phyloP scores from a whole-genome alignment of 2,797 vertebrate species.

The Syngnathus acus region DNA sequence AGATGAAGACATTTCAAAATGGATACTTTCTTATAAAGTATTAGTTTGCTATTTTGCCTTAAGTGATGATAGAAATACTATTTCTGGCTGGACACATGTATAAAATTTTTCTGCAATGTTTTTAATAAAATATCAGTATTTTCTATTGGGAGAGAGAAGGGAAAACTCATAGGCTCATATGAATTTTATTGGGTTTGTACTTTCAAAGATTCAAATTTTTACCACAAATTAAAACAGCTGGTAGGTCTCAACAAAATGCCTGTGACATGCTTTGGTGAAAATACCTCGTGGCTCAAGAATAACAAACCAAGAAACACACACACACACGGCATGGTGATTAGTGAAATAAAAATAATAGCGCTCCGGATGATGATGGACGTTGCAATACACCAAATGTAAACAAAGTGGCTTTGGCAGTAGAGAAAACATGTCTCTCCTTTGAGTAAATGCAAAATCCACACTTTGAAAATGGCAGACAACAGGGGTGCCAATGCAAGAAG shows the following conservation, averaged over 20 bases:
- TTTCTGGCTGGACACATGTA: slow-evolving; percentile 97
- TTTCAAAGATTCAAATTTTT: not conserved
- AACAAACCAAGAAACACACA: not conserved
- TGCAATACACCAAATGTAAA: no score
- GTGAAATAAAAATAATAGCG: no score
- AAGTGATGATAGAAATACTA: slow-evolving; percentile 85
- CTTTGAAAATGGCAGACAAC: no score
- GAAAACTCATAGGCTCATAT: slow-evolving; percentile 1
- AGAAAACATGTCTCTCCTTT: no score
- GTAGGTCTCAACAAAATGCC: not conserved
- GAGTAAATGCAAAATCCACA: no score
- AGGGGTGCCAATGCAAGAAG: no score
- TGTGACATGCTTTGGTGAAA: no score
- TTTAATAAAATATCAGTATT: slow-evolving; percentile 99
- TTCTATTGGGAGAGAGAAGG: slow-evolving; percentile 77
- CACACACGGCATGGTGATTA: no score
- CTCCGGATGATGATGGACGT: no score
- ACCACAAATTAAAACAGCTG: not conserved
- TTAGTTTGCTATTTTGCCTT: slow-evolving; percentile 92
- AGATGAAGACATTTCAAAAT: slow-evolving; percentile 72
- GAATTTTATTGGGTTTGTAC: slow-evolving; percentile 1
- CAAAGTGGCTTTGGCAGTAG: no score
- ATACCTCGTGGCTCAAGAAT: not conserved
- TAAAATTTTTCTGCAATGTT: slow-evolving; percentile 93
- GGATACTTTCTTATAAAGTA: slow-evolving; percentile 70